Base-by-base conservation (phyloP, 2,888 invertebrate species). In the Andrena praecox region DNA sequence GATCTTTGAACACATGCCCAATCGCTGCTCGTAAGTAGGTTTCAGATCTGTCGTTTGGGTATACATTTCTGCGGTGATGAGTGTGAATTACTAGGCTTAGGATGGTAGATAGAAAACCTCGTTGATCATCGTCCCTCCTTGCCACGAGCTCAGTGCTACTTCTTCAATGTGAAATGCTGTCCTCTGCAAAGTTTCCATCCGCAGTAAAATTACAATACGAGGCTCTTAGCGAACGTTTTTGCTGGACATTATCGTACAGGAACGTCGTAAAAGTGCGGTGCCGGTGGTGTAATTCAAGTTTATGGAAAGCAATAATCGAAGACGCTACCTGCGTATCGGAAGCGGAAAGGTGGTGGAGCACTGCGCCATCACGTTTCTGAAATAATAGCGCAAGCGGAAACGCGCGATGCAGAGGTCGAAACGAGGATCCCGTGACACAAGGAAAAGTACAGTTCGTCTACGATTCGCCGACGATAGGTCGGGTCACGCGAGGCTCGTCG, bases 391-490 rank as follows among this genome's bases (percentile, higher is more conserved):
- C 16, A 71, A 54, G 33, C 24, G 42, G 24, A 76, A 63, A 71
- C 35, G 29, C 35, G 2, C 6, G 24, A 48, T 12, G 29, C 12
- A 33, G 20, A 52, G 20, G 10, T 73, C 24, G 29, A 72, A 63
- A 48, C 4, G 27, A n/a, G 50, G 29, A 63, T 72, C 50, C 48
- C 42, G 10, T 48, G n/a, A 0, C 24, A n/a, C 33, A 48, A 50
- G 50, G 60, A 68, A 77, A 78, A 77, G 63, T 60, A 73, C 56
- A 54, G 50, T 48, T 56, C 31, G 66, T 33, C 20, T 62, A 50
- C 52, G 59, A 64, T 74, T 67, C 59, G 7, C 50, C 69, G 78
- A 31, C 59, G 52, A 85, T 31, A 81, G 81, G 81, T 85, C 85
- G 10, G 24, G 33, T 73, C 66, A 81, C 68, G 56, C 35, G 68